Percentiles rank a stretch among this genome's conserved stretches.
These are phyloP conservation scores for Gari tellinella DNA, from an alignment of 2,888 invertebrate genomes.

Conservation along the genomic window DNA sequence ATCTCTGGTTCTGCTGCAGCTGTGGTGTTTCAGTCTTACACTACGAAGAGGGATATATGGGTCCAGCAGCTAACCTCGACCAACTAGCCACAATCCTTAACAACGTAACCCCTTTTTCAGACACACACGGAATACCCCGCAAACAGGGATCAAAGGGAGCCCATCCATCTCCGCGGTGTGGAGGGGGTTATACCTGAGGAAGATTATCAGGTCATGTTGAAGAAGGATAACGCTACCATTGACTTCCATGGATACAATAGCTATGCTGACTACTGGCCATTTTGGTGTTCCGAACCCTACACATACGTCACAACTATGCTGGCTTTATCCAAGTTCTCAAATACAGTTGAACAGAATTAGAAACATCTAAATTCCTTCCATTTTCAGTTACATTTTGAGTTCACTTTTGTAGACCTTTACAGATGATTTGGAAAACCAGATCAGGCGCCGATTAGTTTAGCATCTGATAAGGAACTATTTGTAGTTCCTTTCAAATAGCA, in stretches of 20 bases:
- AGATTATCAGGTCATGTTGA: conserved; percentile 65
- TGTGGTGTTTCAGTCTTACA: too few relatives aligned
- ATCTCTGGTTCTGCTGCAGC: too few relatives aligned
- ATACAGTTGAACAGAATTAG: conserved; percentile 77
- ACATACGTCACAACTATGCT: conserved; percentile 74
- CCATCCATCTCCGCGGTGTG: conserved; percentile 56
- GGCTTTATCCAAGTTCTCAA: conserved; percentile 72
- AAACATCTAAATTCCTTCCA: too few relatives aligned
- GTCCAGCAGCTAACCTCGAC: too few relatives aligned
- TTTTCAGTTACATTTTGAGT: too few relatives aligned
- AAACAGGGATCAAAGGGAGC: neutral
- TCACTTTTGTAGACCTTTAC: too few relatives aligned
- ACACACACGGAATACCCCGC: neutral
- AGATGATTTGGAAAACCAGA: too few relatives aligned
- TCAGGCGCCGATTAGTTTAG: too few relatives aligned
- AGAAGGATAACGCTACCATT: conserved; percentile 51
- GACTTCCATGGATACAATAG: conserved; percentile 74
- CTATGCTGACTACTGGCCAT: conserved; percentile 68
- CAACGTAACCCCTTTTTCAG: conserved; percentile 4
- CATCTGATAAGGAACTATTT: too few relatives aligned
- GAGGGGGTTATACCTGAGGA: conserved; percentile 64
- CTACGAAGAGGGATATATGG: too few relatives aligned
- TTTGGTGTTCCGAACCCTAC: conserved; percentile 76
- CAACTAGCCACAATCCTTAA: too few relatives aligned
- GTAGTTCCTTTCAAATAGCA: too few relatives aligned